These are phyloP conservation scores for Sphyrna mokarran DNA, from an alignment of 2,113 vertebrate species.

Conservation along the genomic window DNA sequence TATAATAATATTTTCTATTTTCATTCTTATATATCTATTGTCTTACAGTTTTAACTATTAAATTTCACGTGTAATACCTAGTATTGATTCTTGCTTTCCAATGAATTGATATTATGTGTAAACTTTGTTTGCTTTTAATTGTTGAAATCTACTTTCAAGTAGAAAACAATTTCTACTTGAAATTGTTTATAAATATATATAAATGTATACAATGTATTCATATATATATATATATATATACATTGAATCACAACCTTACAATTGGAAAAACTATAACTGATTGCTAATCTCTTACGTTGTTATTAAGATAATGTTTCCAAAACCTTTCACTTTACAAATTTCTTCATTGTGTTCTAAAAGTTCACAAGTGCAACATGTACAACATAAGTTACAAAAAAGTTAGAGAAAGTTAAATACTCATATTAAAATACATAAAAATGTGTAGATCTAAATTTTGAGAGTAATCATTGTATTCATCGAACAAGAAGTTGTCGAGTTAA, in stretches of 20 bases:
- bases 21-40: background rate
- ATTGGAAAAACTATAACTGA: background rate
- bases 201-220: background rate
- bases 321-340: background rate
- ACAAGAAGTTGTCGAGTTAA: background rate
- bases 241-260: background rate
- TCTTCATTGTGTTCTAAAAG: background rate
- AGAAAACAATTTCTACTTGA: too few species aligned
- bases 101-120: background rate
- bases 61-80: background rate
- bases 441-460: background rate
- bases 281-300: background rate
- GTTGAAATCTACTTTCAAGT: background rate
- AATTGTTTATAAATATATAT: background rate
- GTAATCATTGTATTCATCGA: background rate
- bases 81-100: background rate
- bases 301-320: background rate
- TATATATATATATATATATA: background rate
- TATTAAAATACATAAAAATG: background rate
- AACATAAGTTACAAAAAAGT: background rate
- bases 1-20: background rate
- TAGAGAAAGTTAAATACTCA: background rate
- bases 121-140: background rate
- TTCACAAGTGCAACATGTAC: background rate
- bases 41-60: background rate